Base-by-base conservation (phyloP, 2,113 vertebrate genomes). In the Aegithalos caudatus region DNA sequence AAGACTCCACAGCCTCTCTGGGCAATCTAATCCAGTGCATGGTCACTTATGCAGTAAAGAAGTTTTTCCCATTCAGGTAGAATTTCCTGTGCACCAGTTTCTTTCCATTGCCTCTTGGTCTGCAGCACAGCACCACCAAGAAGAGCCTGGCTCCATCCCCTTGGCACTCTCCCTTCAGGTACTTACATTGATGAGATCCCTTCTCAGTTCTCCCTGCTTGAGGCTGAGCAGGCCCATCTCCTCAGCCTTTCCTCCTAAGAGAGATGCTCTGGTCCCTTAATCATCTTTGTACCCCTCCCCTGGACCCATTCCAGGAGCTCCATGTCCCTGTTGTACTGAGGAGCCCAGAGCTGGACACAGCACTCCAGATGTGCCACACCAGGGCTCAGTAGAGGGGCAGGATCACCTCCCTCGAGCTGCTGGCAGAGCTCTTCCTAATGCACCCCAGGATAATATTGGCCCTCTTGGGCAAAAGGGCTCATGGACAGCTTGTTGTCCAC, bases 21-120 rank as follows among this genome's bases (percentile, higher is more conserved):
- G 37, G 1, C 14, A 51, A 28, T 28, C 37, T 51, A 2, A 50
- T 23, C 6, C 31, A 5, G 8, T 3, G 2, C 3, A 12, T 8
- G 6, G 31, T 48, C 25, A 56, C 12, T 6, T 21, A n/a, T 20
- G 27, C 2, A 40, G 16, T 54, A 47, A 21, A 86, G 15, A 38
- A 35, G 12, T 8, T 48, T 10, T 64, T 48, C 21, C 14, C 70
- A 9, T 10, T 42, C 7, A 29, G 1, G 2, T 25, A 19, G n/a
- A 47, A 54, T 7, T 62, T 60, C 38, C 6, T 54, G 6, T 25
- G 7, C 14, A 56, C 17, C 48, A 27, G 6, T 40, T 48, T 62
- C 40, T 56, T 3, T 24, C 28, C 13, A 0, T 20, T 54, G 12
- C 8, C 18, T 7, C 28, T 27, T 53, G 19, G 29, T 12, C 38